phyloP scores from a whole-genome alignment of 2,797 vertebrate species.

The Buceros bicornis region DNA sequence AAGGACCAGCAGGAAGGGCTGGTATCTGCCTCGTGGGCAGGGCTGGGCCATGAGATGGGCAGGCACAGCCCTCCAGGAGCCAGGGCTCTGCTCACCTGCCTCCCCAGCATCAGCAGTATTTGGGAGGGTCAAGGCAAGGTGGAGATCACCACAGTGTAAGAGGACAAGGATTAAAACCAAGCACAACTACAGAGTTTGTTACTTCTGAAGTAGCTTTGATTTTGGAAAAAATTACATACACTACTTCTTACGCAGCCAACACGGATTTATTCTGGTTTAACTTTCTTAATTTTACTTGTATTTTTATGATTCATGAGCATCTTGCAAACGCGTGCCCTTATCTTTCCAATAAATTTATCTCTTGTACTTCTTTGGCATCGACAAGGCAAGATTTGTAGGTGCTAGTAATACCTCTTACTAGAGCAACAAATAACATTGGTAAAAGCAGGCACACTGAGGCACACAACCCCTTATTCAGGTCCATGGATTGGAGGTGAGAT shows the following conservation, averaged over 20 bases:
- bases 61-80: neutral
- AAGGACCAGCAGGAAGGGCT: neutral
- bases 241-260: neutral
- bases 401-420: neutral
- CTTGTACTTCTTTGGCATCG: neutral
- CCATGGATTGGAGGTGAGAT: neutral
- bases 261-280: neutral
- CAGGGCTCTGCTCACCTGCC: neutral
- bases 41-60: neutral
- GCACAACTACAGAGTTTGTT: neutral
- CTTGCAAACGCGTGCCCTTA: neutral
- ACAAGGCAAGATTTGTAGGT: neutral
- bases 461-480: neutral
- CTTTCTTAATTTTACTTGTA: neutral
- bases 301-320: neutral
- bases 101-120: neutral
- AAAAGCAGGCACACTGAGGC: neutral
- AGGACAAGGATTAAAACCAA: fast-evolving
- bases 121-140: neutral
- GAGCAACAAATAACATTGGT: neutral
- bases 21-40: neutral
- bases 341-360: neutral
- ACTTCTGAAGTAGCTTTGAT: neutral
- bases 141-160: neutral
- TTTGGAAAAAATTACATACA: neutral